Base-by-base conservation (phyloP, 2,113 vertebrate species). In the Pipra filicauda region DNA sequence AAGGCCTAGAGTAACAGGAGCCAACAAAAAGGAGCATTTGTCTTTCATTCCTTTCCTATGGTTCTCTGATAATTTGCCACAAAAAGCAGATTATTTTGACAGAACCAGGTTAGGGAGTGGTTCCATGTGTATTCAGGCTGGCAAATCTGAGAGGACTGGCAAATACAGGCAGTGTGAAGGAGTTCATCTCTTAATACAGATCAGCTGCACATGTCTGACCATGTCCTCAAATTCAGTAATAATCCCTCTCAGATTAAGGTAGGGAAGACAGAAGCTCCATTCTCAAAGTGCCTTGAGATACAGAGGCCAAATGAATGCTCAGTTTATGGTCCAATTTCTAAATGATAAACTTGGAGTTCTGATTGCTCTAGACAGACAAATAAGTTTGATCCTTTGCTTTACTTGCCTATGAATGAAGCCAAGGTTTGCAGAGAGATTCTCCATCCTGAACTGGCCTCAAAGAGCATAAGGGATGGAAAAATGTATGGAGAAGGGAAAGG, bases 1-100 rank as follows among this genome's bases (percentile, higher is more conserved):
- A 86, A 75, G 80, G 85, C 69, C 55, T 52, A 28, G 22, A 92
- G 52, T 75, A 89, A 89, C 33, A 78, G 64, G n/a, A 94, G 52
- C 86, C 78, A 89, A 90, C 43, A 80, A 82, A 91, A 84, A 81
- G 48, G 26, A 93, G 66, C 6, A 11, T 58, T 71, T 87, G 84
- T 83, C 57, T 80, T 88, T 85, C 37, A 41, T 90, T 88, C 11
- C 37, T 89, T 89, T 85, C 51, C 44, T 89, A 37, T 49, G 52
- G 52, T 73, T 89, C 39, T 93, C 74, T 92, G 73, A 83, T 80
- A 46, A 8, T 75, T 91, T 92, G 62, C 76, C 74, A 79, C 67
- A 61, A 83, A 89, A 93, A 85, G 30, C 73, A 86, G 51, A 62
- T 89, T 79, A 52, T 89, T 94, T 73, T 73, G 88, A 92, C 64